phyloP scores from a whole-genome alignment of 2,888 invertebrate genomes.

The Sceliomorpha sp. region DNA sequence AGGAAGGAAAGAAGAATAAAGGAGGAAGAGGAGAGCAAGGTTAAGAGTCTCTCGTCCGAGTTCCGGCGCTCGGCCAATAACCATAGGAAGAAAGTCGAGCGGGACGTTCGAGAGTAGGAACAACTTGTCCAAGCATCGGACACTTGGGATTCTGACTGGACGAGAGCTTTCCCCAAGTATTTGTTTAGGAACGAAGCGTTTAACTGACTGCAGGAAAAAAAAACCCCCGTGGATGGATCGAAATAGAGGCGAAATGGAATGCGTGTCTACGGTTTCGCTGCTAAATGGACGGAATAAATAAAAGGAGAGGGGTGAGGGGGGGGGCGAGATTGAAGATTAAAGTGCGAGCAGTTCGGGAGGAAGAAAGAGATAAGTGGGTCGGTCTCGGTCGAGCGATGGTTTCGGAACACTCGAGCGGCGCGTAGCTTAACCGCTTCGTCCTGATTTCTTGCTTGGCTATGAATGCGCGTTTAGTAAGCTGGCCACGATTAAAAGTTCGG shows the following conservation, averaged over 20 bases:
- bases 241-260: constrained; percentile 22
- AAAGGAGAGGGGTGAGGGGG: too few species aligned
- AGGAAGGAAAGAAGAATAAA: too few species aligned
- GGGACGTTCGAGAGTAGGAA: constrained; percentile 55
- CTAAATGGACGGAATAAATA: background rate
- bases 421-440: constrained; percentile 4
- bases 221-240: constrained; percentile 52
- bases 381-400: constrained; percentile 30
- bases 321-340: constrained; percentile 9
- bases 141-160: constrained; percentile 52
- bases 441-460: background rate
- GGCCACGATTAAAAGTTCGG: constrained; percentile 23
- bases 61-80: constrained; percentile 34
- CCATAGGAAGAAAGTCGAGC: constrained; percentile 36
- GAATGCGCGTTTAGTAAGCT: constrained; percentile 9
- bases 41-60: constrained; percentile 13
- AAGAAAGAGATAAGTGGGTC: constrained; percentile 37
- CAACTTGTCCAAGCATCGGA: constrained; percentile 58
- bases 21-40: background rate
- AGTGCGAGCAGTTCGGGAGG: constrained; percentile 17
- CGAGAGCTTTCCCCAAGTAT: constrained; percentile 58
- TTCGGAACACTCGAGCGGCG: background rate
- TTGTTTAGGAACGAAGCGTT: constrained; percentile 65
- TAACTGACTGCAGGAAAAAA: constrained; percentile 56
- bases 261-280: too few species aligned